phyloP scores from a whole-genome alignment of 2,797 vertebrate genomes.

The Lagorchestes hirsutus region DNA sequence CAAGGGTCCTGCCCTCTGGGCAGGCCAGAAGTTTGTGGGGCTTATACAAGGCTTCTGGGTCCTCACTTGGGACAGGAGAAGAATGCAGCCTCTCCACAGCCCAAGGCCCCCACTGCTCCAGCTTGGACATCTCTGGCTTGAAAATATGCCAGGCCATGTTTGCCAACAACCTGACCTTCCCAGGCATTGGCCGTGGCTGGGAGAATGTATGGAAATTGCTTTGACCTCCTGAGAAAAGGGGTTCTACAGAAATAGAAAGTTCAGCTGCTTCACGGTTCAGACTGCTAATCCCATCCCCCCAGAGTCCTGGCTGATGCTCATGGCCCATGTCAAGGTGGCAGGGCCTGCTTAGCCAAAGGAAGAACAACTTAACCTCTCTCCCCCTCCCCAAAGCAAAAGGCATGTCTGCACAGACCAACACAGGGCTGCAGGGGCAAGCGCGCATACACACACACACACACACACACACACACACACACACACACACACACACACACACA shows the following conservation, averaged over 20 bases:
- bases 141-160: slow-evolving; percentile 48
- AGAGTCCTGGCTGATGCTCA: slow-evolving; percentile 76
- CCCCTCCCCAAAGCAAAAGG: slow-evolving; percentile 68
- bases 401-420: slow-evolving; percentile 14
- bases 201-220: slow-evolving; percentile 84
- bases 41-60: neutral
- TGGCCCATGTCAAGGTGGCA: slow-evolving; percentile 77
- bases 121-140: slow-evolving; percentile 77
- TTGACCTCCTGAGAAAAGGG: slow-evolving; percentile 82
- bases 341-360: slow-evolving; percentile 70
- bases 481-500: neutral
- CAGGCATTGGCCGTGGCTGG: slow-evolving; percentile 66
- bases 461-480: too few species aligned
- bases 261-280: slow-evolving; percentile 53
- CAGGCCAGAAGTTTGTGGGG: neutral
- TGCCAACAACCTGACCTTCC: slow-evolving; percentile 73
- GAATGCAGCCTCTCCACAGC: neutral
- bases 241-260: slow-evolving; percentile 81
- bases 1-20: neutral
- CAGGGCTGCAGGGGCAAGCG: slow-evolving; percentile 8
- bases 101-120: neutral
- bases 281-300: slow-evolving; percentile 67
- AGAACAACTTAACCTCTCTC: slow-evolving; percentile 74
- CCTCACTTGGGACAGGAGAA: neutral
- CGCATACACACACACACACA: slow-evolving; percentile 30